phyloP scores from a whole-genome alignment of 2,888 invertebrate species.

The Caenorhabditis drosophilae region DNA sequence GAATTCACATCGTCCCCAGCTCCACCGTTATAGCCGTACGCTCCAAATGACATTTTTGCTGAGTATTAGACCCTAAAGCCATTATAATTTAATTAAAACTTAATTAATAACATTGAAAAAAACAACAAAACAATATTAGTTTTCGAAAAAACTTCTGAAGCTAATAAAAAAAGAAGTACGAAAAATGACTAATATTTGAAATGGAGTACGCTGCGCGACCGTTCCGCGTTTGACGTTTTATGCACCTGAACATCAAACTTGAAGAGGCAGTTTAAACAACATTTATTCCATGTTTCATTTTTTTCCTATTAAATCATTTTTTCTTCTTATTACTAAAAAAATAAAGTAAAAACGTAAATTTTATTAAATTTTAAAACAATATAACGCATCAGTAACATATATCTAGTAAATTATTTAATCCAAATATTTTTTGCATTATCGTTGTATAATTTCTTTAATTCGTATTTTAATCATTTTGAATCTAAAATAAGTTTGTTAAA shows the following conservation, averaged over 20 bases:
- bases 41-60: slow-evolving; percentile 2
- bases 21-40: background rate
- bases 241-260: slow-evolving; percentile 15
- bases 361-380: background rate
- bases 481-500: background rate
- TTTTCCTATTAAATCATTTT: background rate
- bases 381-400: too few relatives aligned
- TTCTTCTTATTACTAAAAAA: too few relatives aligned
- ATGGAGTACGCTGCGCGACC: slow-evolving; percentile 12
- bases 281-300: slow-evolving; percentile 2
- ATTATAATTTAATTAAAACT: background rate
- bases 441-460: too few relatives aligned
- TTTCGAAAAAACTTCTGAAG: too few relatives aligned
- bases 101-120: background rate
- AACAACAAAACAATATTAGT: slow-evolving; percentile 8
- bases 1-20: slow-evolving; percentile 11
- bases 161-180: background rate
- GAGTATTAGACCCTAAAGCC: background rate
- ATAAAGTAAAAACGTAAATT: background rate
- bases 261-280: slow-evolving; percentile 18
- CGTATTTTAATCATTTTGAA: too few relatives aligned
- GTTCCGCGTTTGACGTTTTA: background rate
- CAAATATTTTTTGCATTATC: too few relatives aligned
- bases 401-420: too few relatives aligned
- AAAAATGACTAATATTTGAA: slow-evolving; percentile 6